phyloP scores from a whole-genome alignment of 2,113 vertebrate genomes.

The Siphamia tubifer region DNA sequence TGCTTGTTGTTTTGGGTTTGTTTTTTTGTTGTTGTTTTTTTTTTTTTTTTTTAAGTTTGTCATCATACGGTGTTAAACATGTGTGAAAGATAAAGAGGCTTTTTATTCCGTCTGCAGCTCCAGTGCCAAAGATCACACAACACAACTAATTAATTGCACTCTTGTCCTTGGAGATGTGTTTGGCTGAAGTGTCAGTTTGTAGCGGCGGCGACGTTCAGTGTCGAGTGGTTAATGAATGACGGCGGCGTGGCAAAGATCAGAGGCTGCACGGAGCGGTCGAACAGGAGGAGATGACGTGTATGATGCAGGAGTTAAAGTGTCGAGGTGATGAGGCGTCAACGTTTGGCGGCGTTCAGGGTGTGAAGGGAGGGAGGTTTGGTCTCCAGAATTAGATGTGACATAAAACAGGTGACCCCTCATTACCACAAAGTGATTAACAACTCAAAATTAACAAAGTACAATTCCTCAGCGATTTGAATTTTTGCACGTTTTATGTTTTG shows the following conservation, averaged over 20 bases:
- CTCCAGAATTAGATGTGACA: conserved; percentile 16
- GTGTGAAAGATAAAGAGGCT: conserved; percentile 30
- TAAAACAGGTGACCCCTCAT: neutral
- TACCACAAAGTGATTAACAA: conserved; percentile 22
- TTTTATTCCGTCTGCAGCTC: conserved; percentile 37
- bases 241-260: conserved; percentile 21
- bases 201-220: conserved; percentile 9
- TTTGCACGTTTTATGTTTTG: neutral
- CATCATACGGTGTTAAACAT: conserved; percentile 20
- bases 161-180: conserved; percentile 41
- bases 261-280: neutral
- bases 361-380: conserved; percentile 7
- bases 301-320: conserved; percentile 10
- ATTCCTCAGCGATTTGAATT: conserved; percentile 23
- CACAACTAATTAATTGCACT: conserved; percentile 55
- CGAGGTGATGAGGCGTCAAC: conserved; percentile 26
- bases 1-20: neutral
- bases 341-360: neutral
- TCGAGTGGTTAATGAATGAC: conserved; percentile 34
- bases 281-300: neutral
- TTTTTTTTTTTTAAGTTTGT: neutral
- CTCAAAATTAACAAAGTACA: conserved; percentile 15
- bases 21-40: neutral
- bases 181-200: conserved; percentile 39
- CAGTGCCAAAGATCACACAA: conserved; percentile 47